phyloP scores from a whole-genome alignment of 2,797 vertebrate genomes.

The Chrysolophus pictus region DNA sequence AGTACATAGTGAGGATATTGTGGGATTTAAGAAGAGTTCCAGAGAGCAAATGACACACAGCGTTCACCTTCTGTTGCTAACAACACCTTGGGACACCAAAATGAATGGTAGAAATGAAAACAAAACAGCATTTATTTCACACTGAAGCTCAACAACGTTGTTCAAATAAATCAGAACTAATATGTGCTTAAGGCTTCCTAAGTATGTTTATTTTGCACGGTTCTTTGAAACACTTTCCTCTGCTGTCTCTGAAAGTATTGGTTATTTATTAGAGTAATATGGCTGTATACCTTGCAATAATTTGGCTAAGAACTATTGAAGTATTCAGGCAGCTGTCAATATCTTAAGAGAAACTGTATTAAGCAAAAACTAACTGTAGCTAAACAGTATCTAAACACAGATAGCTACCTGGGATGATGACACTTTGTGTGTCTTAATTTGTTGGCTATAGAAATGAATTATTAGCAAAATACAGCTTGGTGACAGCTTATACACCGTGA shows the following conservation, averaged over 20 bases:
- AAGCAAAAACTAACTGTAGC: constrained; percentile 51
- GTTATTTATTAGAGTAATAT: constrained; percentile 71
- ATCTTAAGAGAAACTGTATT: constrained; percentile 66
- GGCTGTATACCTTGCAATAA: constrained; percentile 62
- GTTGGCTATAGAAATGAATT: constrained; percentile 47
- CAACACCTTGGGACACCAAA: not conserved
- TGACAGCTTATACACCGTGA: not conserved
- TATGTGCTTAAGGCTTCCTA: not conserved
- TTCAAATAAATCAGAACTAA: constrained; percentile 43
- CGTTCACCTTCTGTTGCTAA: not conserved
- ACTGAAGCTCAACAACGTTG: not conserved
- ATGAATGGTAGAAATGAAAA: not conserved
- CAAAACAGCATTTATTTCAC: not conserved
- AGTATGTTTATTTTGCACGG: not conserved
- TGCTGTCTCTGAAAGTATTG: constrained; percentile 54
- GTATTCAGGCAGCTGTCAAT: constrained; percentile 68
- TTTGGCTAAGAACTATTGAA: constrained; percentile 71
- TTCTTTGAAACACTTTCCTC: constrained; percentile 33
- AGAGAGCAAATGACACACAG: not conserved
- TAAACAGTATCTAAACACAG: constrained; percentile 52
- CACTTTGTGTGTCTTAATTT: constrained; percentile 56
- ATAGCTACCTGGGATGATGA: constrained; percentile 24
- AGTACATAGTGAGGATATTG: not conserved
- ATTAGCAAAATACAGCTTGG: constrained; percentile 30
- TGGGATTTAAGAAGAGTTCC: not conserved